Evolutionary conservation across 2,888 invertebrate genomes (phyloP).

Genomic region (Halictus ligatus): DNA sequence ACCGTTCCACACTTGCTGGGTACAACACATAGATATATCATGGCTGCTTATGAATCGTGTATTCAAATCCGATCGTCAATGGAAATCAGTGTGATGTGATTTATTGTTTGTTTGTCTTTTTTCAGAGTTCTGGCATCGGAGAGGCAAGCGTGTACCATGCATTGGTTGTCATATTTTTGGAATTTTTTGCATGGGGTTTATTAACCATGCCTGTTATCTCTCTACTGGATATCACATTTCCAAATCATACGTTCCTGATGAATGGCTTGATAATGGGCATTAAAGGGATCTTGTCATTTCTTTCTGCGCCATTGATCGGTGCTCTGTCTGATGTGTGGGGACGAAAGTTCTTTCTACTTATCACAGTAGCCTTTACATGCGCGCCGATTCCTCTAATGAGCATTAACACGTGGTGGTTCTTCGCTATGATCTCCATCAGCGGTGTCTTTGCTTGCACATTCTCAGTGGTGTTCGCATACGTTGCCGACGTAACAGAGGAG

Average conservation of each 20-base stretch:
- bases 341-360: constrained; percentile 97
- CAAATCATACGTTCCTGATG: constrained; percentile 99
- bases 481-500: constrained; percentile 99
- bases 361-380: constrained; percentile 99
- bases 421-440: constrained; percentile 99
- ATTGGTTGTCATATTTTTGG: constrained; percentile 99
- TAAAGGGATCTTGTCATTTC: constrained; percentile 98
- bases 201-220: constrained; percentile 98
- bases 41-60: constrained; percentile 55
- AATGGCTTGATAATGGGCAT: constrained; percentile 99
- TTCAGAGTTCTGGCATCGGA: constrained; percentile 93
- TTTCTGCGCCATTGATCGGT: constrained; percentile 98
- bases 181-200: constrained; percentile 99
- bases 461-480: constrained; percentile 99
- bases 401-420: constrained; percentile 99
- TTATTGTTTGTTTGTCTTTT: constrained; percentile 73
- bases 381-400: constrained; percentile 99
- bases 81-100: constrained; percentile 17
- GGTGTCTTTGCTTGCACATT: constrained; percentile 99
- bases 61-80: constrained; percentile 12
- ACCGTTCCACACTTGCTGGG: constrained; percentile 37
- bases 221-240: constrained; percentile 98
- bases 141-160: constrained; percentile 99
- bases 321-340: constrained; percentile 99
- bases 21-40: constrained; percentile 59